Percentiles rank a stretch among this genome's conserved stretches.
phyloP scores from a whole-genome alignment of 2,888 invertebrate genomes.

The Cataglyphis livida region DNA sequence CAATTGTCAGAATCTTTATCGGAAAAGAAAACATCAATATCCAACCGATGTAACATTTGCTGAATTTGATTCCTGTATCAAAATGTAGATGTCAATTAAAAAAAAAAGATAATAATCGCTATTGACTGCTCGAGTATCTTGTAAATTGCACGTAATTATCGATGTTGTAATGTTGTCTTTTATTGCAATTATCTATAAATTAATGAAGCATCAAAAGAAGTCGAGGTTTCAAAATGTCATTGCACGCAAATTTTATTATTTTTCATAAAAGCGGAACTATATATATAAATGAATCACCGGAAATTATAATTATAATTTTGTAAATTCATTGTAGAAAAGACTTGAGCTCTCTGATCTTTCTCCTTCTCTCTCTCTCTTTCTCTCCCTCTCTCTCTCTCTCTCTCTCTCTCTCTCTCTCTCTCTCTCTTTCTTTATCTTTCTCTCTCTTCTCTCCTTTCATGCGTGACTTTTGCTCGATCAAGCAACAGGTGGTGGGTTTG shows the following conservation, averaged over 20 bases:
- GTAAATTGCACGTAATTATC: neutral
- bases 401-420: constrained; percentile 44
- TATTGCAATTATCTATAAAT: neutral
- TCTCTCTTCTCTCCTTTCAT: constrained; percentile 63
- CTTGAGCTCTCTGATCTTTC: constrained; percentile 46
- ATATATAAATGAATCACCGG: neutral
- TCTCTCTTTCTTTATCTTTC: neutral
- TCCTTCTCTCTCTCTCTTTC: neutral
- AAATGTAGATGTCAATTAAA: neutral
- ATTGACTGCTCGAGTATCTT: neutral
- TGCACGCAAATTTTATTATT: neutral
- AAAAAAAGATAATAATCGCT: neutral
- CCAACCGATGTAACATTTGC: neutral
- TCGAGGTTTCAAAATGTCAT: neutral
- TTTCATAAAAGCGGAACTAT: neutral
- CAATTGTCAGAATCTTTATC: neutral
- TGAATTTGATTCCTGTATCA: neutral
- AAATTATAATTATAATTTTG: constrained; percentile 15
- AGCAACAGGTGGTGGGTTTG: constrained; percentile 73
- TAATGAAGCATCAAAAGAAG: neutral
- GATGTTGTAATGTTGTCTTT: neutral
- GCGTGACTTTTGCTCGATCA: constrained; percentile 72
- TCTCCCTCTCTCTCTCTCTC: neutral
- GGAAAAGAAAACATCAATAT: neutral
- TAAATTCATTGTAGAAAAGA: constrained; percentile 11